Evolutionary conservation across 2,113 vertebrate genomes (phyloP).

Genomic region (Scomber scombrus): DNA sequence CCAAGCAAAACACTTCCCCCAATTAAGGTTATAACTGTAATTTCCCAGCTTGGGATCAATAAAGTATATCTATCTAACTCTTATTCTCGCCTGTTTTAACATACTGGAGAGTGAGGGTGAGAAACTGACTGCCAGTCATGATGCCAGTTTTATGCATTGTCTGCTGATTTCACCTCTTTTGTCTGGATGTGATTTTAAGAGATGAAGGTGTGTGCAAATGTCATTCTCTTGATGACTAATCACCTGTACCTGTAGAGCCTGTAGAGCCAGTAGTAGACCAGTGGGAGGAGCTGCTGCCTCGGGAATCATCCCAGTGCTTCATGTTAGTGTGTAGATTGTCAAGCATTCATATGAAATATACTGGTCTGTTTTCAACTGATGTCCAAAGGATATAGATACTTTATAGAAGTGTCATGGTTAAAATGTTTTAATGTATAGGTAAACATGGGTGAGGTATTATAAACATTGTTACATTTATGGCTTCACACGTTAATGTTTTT

Average conservation of each 20-base stretch:
- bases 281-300: constrained; percentile 31
- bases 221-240: too few relatives aligned
- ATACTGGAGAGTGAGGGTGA: too few relatives aligned
- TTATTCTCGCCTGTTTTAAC: too few relatives aligned
- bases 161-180: too few relatives aligned
- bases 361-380: background rate
- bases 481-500: constrained; percentile 39
- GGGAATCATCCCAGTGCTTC: background rate
- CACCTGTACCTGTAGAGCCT: background rate
- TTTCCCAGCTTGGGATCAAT: too few relatives aligned
- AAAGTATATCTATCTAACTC: too few relatives aligned
- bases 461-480: constrained; percentile 53
- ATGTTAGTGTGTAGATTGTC: background rate
- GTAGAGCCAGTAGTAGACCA: background rate
- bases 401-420: background rate
- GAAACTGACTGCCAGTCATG: too few relatives aligned
- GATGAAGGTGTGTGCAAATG: too few relatives aligned
- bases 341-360: background rate
- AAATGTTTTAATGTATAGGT: constrained; percentile 49
- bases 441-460: constrained; percentile 48
- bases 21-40: too few relatives aligned
- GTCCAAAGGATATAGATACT: background rate
- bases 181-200: too few relatives aligned
- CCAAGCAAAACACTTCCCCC: too few relatives aligned
- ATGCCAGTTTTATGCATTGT: too few relatives aligned